Evolutionary conservation across 1,140 invertebrate species (phyloP), one percentile per base, ranked within the genome.

Genomic region (Ylistrum balloti): DNA sequence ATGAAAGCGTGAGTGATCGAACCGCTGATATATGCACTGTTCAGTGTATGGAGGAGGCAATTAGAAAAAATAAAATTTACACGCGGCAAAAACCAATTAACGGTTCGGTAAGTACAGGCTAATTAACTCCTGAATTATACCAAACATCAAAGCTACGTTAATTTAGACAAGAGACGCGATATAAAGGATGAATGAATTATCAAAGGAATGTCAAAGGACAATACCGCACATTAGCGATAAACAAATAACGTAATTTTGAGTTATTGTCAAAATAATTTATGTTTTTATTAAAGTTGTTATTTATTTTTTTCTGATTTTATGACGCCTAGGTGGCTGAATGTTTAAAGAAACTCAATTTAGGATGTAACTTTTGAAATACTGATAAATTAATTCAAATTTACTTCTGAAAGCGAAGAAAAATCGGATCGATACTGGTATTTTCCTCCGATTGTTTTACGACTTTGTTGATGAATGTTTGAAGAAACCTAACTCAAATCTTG

Each of bases 1-100:
- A 74, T 74, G 56, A 74, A 74, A 74, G 56, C n/a, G 1, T 22
- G 28, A 28, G 56, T 74, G 56, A 74, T 74, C 56, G 56, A 74
- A 74, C 56, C 28, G 56, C 0, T n/a, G 56, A 74, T 74, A 28
- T n/a, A 74, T 74, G 56, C n/a, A 74, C 56, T 74, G 56, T 74
- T 74, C 56, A 1, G 0, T n/a, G 20, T 28, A 74, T 28, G 56
- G n/a, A 74, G 56, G 11, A 74, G 56, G n/a, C 56, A 74, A 74
- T 74, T 74, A 74, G 56, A 74, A 74, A 74, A 38, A 74, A 28
- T 74, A 74, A 74, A 74, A 74, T 74, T 74, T 74, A 74, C 28
- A 74, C 56, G 56, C 28, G 56, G n/a, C 56, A 74, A 74, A 74
- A 74, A 74, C 9, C n/a, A 74, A 74, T 74, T 28, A 74, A 74